Base-by-base conservation (phyloP, 2,888 invertebrate species). In the Melieria omissa region DNA sequence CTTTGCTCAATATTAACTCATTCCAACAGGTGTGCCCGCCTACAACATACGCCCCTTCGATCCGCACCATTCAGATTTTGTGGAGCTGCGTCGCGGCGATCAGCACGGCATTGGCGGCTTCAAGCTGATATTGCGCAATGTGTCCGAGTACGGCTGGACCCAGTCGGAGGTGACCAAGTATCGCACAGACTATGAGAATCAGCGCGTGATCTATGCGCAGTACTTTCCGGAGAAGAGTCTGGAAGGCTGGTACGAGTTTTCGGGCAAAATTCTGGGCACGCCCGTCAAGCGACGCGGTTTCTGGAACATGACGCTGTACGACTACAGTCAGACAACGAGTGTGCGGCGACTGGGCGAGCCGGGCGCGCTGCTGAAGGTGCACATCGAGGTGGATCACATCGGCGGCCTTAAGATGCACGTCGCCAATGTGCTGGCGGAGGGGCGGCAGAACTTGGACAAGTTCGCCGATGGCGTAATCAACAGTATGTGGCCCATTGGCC, bases 171-270 rank as follows among this genome's bases (percentile, higher is more conserved):
- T 95, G 73, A 94, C 93, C 9, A 92, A 92, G 84, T 92, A 93
- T 83, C 93, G 93, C 82, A 91, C 90, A 10, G 92, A 93, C 82
- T 88, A 89, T 85, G 88, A 89, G 10, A 90, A 91, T 78, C 87
- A 91, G 73, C 88, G 89, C 58, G 90, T 95, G 4, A 89, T 93
- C 71, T 93, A 94, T 81, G 91, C 93, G 0, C 95, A 95, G 85
- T 93, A 92, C 83, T 95, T 95, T 83, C 95, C 95, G 0, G 93
- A 94, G 79, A 95, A 95, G 81, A 90, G 89, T 80, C 87, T 95
- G 1, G 88, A 90, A 70, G 95, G 95, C 1, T 89, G 88, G 64
- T 93, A 92, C 79, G 91, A 92, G 74, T 89, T 92, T 75, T 88
- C 88, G 78, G 93, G 91, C 1, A 89, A 88, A 73, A 85, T 91